These are phyloP conservation scores for Heteromormyrus szaboi DNA, from an alignment of 2,797 vertebrate species.

Conservation along the genomic window DNA sequence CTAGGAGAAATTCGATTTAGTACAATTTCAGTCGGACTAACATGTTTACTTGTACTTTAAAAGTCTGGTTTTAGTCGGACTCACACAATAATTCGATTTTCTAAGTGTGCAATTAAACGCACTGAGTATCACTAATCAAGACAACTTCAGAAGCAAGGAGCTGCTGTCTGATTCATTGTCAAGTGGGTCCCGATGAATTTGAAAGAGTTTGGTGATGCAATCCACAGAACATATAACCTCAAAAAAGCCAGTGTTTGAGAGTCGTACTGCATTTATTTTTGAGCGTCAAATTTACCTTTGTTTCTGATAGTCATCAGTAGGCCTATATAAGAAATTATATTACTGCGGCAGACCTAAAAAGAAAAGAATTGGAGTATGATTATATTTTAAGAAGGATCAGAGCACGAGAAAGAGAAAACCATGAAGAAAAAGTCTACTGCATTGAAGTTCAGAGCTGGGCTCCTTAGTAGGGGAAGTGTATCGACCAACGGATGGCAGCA, in stretches of 20 bases:
- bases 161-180: not conserved
- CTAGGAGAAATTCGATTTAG: not conserved
- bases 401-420: not conserved
- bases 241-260: not conserved
- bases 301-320: conserved; percentile 6
- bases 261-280: not conserved
- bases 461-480: not conserved
- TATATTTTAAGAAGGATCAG: not conserved
- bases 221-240: not conserved
- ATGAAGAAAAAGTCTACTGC: not conserved
- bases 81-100: not conserved
- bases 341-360: not conserved
- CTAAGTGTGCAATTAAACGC: not conserved
- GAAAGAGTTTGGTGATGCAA: not conserved
- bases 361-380: not conserved
- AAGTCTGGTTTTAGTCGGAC: not conserved
- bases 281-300: not conserved
- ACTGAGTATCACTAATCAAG: not conserved
- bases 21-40: not conserved
- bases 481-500: not conserved
- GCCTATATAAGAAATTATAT: not conserved
- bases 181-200: not conserved
- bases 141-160: not conserved
- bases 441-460: not conserved
- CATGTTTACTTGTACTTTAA: not conserved